Evolutionary conservation across 2,113 vertebrate species (phyloP).

Genomic region (Onychostruthus taczanowskii): DNA sequence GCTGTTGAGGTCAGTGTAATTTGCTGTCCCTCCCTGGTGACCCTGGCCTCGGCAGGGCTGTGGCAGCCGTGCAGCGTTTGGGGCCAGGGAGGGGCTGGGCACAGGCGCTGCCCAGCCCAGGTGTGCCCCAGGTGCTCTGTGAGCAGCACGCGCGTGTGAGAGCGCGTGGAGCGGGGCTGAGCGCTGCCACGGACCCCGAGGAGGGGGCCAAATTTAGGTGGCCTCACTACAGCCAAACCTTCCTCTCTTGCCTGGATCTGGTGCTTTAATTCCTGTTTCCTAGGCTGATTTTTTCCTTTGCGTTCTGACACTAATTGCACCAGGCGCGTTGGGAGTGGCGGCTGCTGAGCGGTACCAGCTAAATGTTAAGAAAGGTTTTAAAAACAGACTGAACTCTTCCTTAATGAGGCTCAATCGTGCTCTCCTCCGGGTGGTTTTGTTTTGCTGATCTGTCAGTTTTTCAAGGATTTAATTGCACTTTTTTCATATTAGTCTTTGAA

Average conservation of each 20-base stretch:
- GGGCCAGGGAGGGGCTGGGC: constrained; percentile 8
- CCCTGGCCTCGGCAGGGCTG: constrained; percentile 76
- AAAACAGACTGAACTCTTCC: constrained; percentile 79
- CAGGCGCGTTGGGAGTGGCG: constrained; percentile 62
- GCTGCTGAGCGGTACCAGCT: constrained; percentile 76
- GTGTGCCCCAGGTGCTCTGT: constrained; percentile 6
- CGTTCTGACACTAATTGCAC: constrained; percentile 78
- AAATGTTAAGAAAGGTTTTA: constrained; percentile 80
- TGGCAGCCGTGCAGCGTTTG: constrained; percentile 78
- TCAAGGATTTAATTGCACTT: constrained; percentile 78
- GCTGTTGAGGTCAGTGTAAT: constrained; percentile 85
- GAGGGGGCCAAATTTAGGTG: constrained; percentile 61
- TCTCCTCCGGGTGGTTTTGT: constrained; percentile 79
- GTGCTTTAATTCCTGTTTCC: constrained; percentile 71
- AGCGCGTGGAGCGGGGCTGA: neutral
- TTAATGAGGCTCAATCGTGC: constrained; percentile 76
- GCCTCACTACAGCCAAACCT: constrained; percentile 38
- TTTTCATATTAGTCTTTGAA: constrained; percentile 77
- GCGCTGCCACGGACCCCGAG: neutral
- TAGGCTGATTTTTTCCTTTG: constrained; percentile 68
- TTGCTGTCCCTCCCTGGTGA: constrained; percentile 85
- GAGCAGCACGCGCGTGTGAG: neutral
- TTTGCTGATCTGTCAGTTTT: constrained; percentile 82
- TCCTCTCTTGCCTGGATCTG: constrained; percentile 32
- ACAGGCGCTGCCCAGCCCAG: neutral